Percentiles rank a stretch among this genome's conserved stretches.
Conservation (phyloP, 2,888 invertebrate species). For the Elmis aenea region DNA sequence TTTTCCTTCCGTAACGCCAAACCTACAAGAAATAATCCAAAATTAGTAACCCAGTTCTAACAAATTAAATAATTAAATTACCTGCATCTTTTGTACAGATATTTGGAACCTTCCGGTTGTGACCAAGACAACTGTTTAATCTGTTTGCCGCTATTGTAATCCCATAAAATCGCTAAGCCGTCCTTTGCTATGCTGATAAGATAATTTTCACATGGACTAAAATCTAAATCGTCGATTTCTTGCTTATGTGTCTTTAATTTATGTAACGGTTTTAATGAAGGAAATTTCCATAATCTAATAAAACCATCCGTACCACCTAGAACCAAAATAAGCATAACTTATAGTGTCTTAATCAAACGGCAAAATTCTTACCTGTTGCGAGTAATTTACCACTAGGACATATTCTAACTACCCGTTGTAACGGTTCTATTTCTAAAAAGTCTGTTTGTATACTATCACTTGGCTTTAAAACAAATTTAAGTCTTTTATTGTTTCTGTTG, state of each 20-base stretch:
- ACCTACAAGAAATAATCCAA: conserved; percentile 46
- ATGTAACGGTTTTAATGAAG: conserved; percentile 65
- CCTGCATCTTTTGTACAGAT: conserved; percentile 78
- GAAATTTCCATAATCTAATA: conserved; percentile 85
- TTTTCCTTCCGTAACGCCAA: conserved; percentile 67
- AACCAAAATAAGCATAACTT: conserved; percentile 12
- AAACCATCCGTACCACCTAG: conserved; percentile 79
- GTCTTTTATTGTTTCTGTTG: conserved; percentile 52
- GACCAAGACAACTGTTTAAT: conserved; percentile 68
- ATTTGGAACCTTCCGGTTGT: conserved; percentile 71
- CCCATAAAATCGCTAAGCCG: conserved; percentile 79
- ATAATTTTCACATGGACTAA: conserved; percentile 72
- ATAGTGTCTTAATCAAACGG: conserved; percentile 1
- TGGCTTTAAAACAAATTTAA: conserved; percentile 72
- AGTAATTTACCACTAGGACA: conserved; percentile 72
- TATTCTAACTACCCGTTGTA: conserved; percentile 74
- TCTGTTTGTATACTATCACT: conserved; percentile 81
- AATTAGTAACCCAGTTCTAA: background rate
- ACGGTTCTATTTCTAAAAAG: conserved; percentile 70
- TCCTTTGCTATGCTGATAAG: conserved; percentile 86
- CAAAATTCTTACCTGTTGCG: conserved; percentile 61
- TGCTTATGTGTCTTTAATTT: conserved; percentile 76
- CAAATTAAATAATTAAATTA: conserved; percentile 36
- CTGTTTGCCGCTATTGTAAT: conserved; percentile 60
- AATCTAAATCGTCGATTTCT: conserved; percentile 93